phyloP scores from a whole-genome alignment of 2,888 invertebrate genomes.

The Chouioia cunea region DNA sequence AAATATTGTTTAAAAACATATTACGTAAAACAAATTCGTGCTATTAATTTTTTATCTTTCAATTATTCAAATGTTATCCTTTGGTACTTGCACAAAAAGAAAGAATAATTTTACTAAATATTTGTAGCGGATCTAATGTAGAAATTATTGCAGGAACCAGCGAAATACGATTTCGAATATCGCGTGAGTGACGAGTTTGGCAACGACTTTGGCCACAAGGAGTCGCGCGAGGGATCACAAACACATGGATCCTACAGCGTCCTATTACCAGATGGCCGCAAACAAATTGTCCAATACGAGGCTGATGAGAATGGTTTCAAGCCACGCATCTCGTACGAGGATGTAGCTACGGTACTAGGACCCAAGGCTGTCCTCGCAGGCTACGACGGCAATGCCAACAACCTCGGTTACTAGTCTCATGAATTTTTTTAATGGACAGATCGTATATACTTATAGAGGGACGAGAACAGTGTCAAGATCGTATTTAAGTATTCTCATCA shows the following conservation, averaged over 20 bases:
- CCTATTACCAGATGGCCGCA: conserved; percentile 66
- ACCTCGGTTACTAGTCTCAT: conserved; percentile 33
- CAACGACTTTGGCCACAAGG: conserved; percentile 67
- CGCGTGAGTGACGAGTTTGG: conserved; percentile 64
- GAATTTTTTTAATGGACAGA: conserved; percentile 41
- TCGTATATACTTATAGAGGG: background rate
- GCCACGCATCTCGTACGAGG: conserved; percentile 78
- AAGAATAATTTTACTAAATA: no score
- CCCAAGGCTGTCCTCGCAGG: conserved; percentile 19
- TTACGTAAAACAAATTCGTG: no score
- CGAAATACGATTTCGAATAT: conserved; percentile 66
- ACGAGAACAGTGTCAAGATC: no score
- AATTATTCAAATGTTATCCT: no score
- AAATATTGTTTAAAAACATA: no score
- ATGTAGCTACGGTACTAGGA: conserved; percentile 56
- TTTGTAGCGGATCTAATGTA: no score
- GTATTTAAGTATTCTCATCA: no score
- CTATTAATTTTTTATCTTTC: no score
- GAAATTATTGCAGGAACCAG: conserved; percentile 52
- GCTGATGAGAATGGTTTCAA: conserved; percentile 78
- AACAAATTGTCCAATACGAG: conserved; percentile 77
- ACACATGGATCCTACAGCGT: conserved; percentile 67
- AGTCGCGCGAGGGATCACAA: conserved; percentile 64
- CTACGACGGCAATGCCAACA: background rate
- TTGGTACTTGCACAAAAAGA: no score